Percentiles rank a stretch among this genome's conserved stretches.
Evolutionary conservation across 2,113 vertebrate species (phyloP).

Genomic region (Sarotherodon lohbergeri): DNA sequence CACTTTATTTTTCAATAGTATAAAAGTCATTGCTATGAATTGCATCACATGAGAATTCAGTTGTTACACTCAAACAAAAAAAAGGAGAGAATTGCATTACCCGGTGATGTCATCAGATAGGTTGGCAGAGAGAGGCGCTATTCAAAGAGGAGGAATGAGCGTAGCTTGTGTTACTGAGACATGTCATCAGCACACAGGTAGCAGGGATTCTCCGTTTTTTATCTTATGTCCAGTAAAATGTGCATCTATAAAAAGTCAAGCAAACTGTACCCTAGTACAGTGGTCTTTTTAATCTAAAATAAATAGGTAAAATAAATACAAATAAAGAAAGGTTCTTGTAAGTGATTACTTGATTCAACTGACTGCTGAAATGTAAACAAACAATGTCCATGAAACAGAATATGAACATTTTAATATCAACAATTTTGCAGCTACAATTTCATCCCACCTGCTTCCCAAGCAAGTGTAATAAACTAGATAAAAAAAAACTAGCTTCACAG

Average conservation of each 20-base stretch:
- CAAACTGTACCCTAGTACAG: neutral
- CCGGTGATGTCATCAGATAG: slow-evolving; percentile 73
- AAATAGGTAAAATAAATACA: neutral
- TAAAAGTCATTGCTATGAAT: slow-evolving; percentile 60
- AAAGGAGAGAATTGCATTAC: slow-evolving; percentile 63
- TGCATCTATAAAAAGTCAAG: neutral
- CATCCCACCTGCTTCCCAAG: neutral
- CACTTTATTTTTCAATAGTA: slow-evolving; percentile 46
- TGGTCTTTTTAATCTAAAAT: neutral
- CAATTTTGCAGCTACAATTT: neutral
- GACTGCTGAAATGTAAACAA: neutral
- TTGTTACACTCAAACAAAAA: slow-evolving; percentile 45
- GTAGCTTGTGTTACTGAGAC: slow-evolving; percentile 55
- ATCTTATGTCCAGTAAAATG: neutral
- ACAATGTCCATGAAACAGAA: neutral
- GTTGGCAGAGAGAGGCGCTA: slow-evolving; percentile 34
- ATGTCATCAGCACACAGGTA: slow-evolving; percentile 68
- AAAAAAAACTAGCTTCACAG: neutral
- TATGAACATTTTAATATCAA: neutral
- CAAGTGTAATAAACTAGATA: neutral
- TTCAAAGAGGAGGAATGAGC: slow-evolving; percentile 43
- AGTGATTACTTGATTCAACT: neutral
- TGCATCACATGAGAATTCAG: slow-evolving; percentile 71
- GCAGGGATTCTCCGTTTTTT: neutral
- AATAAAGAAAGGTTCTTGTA: neutral